phyloP scores from a whole-genome alignment of 2,888 invertebrate species.

The Perizoma affinitatum region DNA sequence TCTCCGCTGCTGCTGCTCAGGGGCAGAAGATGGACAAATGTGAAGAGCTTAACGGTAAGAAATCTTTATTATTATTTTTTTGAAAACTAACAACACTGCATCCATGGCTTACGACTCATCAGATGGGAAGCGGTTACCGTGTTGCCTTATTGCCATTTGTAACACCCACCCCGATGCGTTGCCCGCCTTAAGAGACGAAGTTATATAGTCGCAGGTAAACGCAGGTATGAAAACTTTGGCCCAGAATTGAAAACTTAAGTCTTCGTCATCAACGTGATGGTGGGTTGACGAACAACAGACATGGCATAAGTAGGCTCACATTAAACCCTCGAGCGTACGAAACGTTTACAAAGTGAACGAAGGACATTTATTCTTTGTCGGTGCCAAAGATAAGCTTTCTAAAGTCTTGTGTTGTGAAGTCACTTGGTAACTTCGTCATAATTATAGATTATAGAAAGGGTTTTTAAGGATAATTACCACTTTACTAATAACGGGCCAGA shows the following conservation, averaged over 20 bases:
- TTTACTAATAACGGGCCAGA: constrained; percentile 8
- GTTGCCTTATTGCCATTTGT: too few species aligned
- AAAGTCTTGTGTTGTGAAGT: constrained; percentile 12
- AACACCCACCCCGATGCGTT: too few species aligned
- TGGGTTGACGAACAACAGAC: too few species aligned
- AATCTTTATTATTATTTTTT: not conserved
- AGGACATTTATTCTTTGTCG: constrained; percentile 24
- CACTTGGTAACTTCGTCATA: constrained; percentile 5
- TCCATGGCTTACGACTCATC: too few species aligned
- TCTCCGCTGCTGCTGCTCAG: constrained; percentile 91
- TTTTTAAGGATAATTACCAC: constrained; percentile 1
- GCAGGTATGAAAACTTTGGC: too few species aligned
- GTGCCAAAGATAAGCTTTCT: constrained; percentile 22
- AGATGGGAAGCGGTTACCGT: too few species aligned
- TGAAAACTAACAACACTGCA: too few species aligned
- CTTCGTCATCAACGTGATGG: too few species aligned
- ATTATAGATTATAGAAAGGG: constrained; percentile 13
- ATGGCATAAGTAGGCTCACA: too few species aligned
- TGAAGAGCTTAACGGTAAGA: constrained; percentile 87
- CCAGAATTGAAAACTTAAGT: too few species aligned
- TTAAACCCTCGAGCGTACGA: not conserved
- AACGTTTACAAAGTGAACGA: constrained; percentile 7
- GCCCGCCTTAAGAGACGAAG: too few species aligned
- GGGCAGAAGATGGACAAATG: constrained; percentile 92
- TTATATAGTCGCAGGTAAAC: too few species aligned